Evolutionary conservation across 2,888 invertebrate species (phyloP).

Genomic region (Noctua pronuba): DNA sequence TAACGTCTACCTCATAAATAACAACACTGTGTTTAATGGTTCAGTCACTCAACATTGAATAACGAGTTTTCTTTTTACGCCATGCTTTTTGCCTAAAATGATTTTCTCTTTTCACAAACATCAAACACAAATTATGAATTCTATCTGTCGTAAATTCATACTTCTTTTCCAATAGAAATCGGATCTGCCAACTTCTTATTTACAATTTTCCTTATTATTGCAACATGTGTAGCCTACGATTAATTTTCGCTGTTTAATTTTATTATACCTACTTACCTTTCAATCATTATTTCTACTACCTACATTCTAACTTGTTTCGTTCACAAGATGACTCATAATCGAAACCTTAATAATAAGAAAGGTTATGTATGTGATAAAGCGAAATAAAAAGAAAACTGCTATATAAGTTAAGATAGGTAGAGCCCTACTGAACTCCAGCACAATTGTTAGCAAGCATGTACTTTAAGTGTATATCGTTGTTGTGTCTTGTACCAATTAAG

Average conservation of each 20-base stretch:
- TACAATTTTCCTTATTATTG: constrained; percentile 66
- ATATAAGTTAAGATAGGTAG: constrained; percentile 34
- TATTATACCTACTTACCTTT: constrained; percentile 48
- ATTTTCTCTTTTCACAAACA: constrained; percentile 90
- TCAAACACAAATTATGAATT: constrained; percentile 78
- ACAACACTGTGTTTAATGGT: constrained; percentile 43
- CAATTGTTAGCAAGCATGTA: constrained; percentile 70
- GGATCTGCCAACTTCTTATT: constrained; percentile 74
- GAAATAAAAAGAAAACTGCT: constrained; percentile 52
- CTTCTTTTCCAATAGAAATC: constrained; percentile 65
- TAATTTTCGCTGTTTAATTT: constrained; percentile 58
- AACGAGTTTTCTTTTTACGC: constrained; percentile 60
- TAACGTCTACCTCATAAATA: constrained; percentile 40
- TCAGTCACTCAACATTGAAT: constrained; percentile 37
- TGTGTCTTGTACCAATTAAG: constrained; percentile 62
- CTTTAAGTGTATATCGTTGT: constrained; percentile 72
- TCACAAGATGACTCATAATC: constrained; percentile 29
- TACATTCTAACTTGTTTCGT: constrained; percentile 38
- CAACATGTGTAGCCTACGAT: constrained; percentile 51
- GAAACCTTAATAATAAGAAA: constrained; percentile 31
- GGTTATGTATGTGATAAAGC: background rate
- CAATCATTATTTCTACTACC: constrained; percentile 47
- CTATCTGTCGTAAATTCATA: constrained; percentile 65
- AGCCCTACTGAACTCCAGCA: constrained; percentile 63
- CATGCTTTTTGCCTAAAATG: constrained; percentile 74